Evolutionary conservation across 2,888 invertebrate species (phyloP).

Genomic region (Aleiodes leptofemur): DNA sequence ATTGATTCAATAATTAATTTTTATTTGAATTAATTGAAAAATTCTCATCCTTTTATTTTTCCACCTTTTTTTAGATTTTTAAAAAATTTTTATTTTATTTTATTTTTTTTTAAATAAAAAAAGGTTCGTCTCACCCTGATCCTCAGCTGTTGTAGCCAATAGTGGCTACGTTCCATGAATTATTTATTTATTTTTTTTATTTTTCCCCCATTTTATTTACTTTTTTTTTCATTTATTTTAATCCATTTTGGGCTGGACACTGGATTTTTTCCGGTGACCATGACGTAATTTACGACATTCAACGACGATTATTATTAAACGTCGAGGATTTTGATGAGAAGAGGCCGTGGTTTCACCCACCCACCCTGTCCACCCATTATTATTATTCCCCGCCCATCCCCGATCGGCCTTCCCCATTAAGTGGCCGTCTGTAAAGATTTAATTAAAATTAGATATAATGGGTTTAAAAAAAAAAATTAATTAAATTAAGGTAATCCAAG

Average conservation of each 20-base stretch:
- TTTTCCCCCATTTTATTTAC: not conserved
- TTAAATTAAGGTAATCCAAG: too few relatives aligned
- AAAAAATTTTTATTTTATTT: too few relatives aligned
- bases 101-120: conserved; percentile 52
- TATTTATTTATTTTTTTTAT: not conserved
- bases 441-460: conserved; percentile 34
- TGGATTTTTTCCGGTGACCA: conserved; percentile 56
- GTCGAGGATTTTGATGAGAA: conserved; percentile 74
- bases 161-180: conserved; percentile 18
- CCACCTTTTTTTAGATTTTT: conserved; percentile 46
- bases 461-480: too few relatives aligned
- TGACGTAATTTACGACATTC: conserved; percentile 62
- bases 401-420: conserved; percentile 73
- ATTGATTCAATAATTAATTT: conserved; percentile 41
- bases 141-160: conserved; percentile 39
- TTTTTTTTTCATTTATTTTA: not conserved
- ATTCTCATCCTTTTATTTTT: conserved; percentile 49
- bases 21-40: conserved; percentile 33
- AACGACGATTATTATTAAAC: conserved; percentile 66
- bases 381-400: conserved; percentile 74
- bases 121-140: conserved; percentile 49
- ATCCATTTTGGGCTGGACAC: conserved; percentile 53
- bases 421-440: conserved; percentile 71
- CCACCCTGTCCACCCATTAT: conserved; percentile 75
- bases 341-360: conserved; percentile 77